phyloP scores from a whole-genome alignment of 2,113 vertebrate genomes.

The Tragelaphus strepsiceros region DNA sequence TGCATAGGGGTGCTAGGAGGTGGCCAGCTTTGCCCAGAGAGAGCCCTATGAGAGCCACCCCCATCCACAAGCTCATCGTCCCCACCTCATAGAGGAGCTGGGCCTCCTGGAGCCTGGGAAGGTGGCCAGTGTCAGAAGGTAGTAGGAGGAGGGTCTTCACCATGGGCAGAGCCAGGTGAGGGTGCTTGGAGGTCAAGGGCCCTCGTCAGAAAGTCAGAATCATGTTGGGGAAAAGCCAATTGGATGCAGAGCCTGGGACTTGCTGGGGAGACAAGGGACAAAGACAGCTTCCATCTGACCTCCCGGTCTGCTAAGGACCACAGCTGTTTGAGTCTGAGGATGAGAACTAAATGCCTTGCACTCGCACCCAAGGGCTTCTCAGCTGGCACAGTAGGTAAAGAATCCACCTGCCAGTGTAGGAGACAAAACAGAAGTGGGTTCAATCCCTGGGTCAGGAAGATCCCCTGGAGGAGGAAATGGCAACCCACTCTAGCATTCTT shows the following conservation, averaged over 20 bases:
- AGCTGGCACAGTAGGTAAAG: background rate
- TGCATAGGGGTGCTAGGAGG: accelerated
- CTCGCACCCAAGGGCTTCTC: background rate
- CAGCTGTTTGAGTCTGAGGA: background rate
- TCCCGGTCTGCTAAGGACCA: background rate
- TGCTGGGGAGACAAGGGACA: background rate
- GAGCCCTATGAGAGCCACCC: background rate
- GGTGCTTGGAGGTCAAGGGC: background rate
- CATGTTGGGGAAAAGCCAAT: background rate
- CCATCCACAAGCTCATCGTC: background rate
- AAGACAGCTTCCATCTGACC: background rate
- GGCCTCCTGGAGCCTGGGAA: background rate
- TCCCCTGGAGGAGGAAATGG: background rate
- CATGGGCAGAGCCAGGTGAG: accelerated
- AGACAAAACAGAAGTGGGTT: background rate
- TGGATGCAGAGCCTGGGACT: background rate
- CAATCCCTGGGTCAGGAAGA: background rate
- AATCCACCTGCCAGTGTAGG: background rate
- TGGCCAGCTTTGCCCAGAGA: background rate
- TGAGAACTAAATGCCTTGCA: background rate
- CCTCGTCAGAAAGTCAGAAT: background rate
- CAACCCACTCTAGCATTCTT: background rate
- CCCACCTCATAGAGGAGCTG: background rate
- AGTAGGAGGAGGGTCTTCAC: too few species aligned
- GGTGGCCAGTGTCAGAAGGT: background rate